Evolutionary conservation across 2,797 vertebrate species (phyloP).

Genomic region (Dermochelys coriacea): DNA sequence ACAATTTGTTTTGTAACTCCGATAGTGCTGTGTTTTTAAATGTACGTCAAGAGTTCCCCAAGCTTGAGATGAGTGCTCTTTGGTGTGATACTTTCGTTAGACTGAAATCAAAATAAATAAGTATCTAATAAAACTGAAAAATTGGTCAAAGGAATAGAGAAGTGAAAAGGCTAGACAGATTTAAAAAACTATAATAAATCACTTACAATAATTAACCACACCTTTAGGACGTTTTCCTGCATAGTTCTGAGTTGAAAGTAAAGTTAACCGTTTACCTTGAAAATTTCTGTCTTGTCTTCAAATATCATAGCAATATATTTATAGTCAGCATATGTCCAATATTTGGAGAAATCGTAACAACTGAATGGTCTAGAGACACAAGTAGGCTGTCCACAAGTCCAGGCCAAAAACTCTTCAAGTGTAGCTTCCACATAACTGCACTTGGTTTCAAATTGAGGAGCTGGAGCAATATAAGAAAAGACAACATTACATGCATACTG

Average conservation of each 20-base stretch:
- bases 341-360: slow-evolving; percentile 83
- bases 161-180: not conserved
- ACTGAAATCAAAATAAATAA: not conserved
- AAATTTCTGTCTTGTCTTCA: slow-evolving; percentile 87
- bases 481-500: slow-evolving; percentile 27
- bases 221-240: not conserved
- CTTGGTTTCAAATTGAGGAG: slow-evolving; percentile 92
- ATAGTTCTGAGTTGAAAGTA: not conserved
- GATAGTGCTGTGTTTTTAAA: not conserved
- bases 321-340: slow-evolving; percentile 98
- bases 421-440: slow-evolving; percentile 90
- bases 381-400: slow-evolving; percentile 78
- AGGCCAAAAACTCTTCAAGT: slow-evolving; percentile 88
- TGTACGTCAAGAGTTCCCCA: not conserved
- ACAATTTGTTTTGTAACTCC: not conserved
- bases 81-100: not conserved
- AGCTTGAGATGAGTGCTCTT: not conserved
- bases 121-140: not conserved
- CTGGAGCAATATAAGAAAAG: slow-evolving; percentile 78
- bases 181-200: slow-evolving; percentile 13
- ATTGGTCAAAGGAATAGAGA: not conserved
- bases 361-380: slow-evolving; percentile 83
- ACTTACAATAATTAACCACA: not conserved
- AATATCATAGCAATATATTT: slow-evolving; percentile 92
- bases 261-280: slow-evolving; percentile 86